phyloP scores from a whole-genome alignment of 2,888 invertebrate species.

The Rhodophaea formosa region DNA sequence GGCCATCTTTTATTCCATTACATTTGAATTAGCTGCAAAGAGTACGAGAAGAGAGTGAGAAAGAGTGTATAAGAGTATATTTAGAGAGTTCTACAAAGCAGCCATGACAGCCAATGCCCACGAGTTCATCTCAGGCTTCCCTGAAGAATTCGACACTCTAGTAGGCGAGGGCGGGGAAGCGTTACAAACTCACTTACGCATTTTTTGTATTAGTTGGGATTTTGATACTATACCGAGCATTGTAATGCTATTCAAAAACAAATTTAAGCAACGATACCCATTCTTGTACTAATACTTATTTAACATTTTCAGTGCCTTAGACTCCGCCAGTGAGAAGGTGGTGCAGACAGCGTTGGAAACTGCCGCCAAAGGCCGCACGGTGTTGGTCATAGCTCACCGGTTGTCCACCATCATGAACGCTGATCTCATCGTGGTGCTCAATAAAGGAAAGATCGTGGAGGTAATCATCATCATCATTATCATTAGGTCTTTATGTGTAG shows the following conservation, averaged over 20 bases:
- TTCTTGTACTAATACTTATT: not conserved
- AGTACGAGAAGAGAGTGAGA: too few relatives aligned
- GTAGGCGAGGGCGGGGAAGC: conserved; percentile 97
- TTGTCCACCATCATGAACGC: conserved; percentile 95
- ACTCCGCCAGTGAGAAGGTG: conserved; percentile 94
- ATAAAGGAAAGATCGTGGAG: conserved; percentile 91
- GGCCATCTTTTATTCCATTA: too few relatives aligned
- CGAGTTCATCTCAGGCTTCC: conserved; percentile 91
- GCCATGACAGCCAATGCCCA: conserved; percentile 95
- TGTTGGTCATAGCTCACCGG: conserved; percentile 96
- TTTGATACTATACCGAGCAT: too few relatives aligned
- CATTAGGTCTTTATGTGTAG: too few relatives aligned
- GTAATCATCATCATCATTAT: conserved; percentile 75
- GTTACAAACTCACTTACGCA: too few relatives aligned
- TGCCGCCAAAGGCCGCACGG: conserved; percentile 92
- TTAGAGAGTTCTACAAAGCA: conserved; percentile 89
- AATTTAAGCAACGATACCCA: too few relatives aligned
- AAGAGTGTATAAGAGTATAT: too few relatives aligned
- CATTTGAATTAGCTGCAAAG: too few relatives aligned
- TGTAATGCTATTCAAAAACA: too few relatives aligned
- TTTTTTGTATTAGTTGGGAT: too few relatives aligned
- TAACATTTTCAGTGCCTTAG: conserved; percentile 87
- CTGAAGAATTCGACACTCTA: conserved; percentile 90
- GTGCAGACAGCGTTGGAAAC: conserved; percentile 94
- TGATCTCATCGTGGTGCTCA: conserved; percentile 94